These are phyloP conservation scores for Micrasema longulum DNA, from an alignment of 1,140 invertebrate species.

Conservation along the genomic window DNA sequence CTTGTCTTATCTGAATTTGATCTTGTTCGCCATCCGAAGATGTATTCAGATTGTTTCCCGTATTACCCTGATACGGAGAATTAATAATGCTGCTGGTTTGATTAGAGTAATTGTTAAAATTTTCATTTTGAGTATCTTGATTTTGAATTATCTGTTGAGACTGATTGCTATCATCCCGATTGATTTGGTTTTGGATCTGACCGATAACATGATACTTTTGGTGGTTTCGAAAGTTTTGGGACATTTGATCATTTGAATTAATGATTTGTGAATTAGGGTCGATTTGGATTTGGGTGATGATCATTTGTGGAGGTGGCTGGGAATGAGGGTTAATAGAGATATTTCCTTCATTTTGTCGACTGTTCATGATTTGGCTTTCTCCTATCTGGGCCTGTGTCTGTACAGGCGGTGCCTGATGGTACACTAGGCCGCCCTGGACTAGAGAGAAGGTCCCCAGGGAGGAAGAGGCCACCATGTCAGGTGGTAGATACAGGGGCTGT, in stretches of 20 bases:
- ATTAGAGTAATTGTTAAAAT: constrained; percentile 41
- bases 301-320: constrained; percentile 52
- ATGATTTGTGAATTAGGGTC: constrained; percentile 44
- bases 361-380: too few species aligned
- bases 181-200: constrained; percentile 46
- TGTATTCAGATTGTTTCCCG: not conserved
- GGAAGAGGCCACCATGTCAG: constrained; percentile 37
- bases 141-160: constrained; percentile 44
- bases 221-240: constrained; percentile 45
- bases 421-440: constrained; percentile 49
- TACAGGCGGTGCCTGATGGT: constrained; percentile 51
- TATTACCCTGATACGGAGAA: constrained; percentile 22
- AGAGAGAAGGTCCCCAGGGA: constrained; percentile 48
- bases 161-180: constrained; percentile 35
- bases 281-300: constrained; percentile 50
- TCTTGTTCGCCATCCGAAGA: constrained; percentile 1
- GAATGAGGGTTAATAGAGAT: constrained; percentile 49
- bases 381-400: constrained; percentile 53
- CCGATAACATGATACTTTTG: constrained; percentile 49
- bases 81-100: constrained; percentile 30
- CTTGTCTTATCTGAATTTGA: not conserved
- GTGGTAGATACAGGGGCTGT: constrained; percentile 43
- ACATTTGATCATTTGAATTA: constrained; percentile 39
- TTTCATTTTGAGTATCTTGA: constrained; percentile 44
- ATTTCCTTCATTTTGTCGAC: constrained; percentile 40